Evolutionary conservation across 64 coral and sea anemone species (phyloP).

Genomic region (Montipora cactus): DNA sequence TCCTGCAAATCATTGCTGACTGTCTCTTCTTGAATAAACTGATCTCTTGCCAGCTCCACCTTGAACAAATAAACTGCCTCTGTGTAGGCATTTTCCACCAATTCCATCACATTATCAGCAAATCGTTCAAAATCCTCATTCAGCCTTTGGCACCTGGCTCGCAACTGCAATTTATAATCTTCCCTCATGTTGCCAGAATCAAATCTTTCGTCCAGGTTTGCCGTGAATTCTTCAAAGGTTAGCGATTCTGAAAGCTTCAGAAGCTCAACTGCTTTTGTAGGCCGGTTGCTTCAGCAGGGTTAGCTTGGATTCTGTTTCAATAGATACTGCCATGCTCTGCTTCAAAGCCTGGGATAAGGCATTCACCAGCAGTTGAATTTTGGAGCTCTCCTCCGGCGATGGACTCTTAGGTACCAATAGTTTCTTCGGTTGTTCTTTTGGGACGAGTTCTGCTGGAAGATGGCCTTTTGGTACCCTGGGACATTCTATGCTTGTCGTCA

Average conservation of each 20-base stretch:
- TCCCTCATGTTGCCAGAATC: no score
- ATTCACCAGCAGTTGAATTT: slow-evolving; percentile 28
- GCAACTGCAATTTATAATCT: no score
- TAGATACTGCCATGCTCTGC: slow-evolving; percentile 8
- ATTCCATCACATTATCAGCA: no score
- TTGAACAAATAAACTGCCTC: no score
- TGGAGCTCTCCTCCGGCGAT: slow-evolving; percentile 17
- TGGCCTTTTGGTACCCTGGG: not conserved
- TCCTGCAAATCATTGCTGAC: no score
- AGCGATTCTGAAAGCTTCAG: not conserved
- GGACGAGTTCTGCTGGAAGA: not conserved
- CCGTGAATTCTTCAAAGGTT: not conserved
- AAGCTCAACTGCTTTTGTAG: slow-evolving; percentile 37
- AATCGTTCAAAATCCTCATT: no score
- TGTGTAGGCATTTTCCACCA: no score
- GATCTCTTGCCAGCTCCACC: no score
- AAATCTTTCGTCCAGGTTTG: no score
- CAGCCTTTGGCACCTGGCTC: no score
- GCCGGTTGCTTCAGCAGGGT: slow-evolving; percentile 58
- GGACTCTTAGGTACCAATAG: no score
- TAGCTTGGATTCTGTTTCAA: slow-evolving; percentile 31
- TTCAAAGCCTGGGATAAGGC: slow-evolving; percentile 18
- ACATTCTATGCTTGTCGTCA: not conserved
- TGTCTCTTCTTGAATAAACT: no score
- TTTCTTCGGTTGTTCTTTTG: not conserved